Percentiles rank a stretch among this genome's conserved stretches.
These are phyloP conservation scores for Malurus melanocephalus DNA, from an alignment of 2,113 vertebrate genomes.

Conservation along the genomic window DNA sequence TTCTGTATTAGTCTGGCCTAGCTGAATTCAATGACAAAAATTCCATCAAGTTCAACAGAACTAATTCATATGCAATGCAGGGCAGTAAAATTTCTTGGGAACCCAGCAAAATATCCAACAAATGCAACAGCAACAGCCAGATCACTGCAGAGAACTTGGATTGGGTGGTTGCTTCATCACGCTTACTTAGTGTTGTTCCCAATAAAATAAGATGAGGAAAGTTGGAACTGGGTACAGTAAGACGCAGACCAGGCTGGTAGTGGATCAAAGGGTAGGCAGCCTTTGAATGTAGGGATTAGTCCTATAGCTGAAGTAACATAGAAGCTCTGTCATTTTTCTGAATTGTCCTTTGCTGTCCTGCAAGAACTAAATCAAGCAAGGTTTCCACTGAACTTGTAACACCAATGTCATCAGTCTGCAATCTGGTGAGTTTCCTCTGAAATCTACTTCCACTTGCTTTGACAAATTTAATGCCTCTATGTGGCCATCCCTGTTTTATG, in stretches of 20 bases:
- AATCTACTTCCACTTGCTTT: not conserved
- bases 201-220: not conserved
- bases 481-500: not conserved
- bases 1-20: not conserved
- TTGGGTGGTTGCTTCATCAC: not conserved
- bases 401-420: not conserved
- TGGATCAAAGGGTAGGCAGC: not conserved
- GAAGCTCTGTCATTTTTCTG: not conserved
- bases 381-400: not conserved
- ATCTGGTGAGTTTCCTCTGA: not conserved
- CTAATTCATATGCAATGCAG: not conserved
- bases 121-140: not conserved
- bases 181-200: not conserved
- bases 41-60: not conserved
- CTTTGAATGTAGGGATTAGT: not conserved
- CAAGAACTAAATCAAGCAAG: not conserved
- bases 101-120: not conserved
- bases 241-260: not conserved
- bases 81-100: not conserved
- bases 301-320: not conserved
- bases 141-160: not conserved
- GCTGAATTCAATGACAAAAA: not conserved
- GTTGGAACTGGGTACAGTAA: not conserved
- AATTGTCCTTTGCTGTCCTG: not conserved
- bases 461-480: not conserved